phyloP scores from a whole-genome alignment of 2,888 invertebrate species.

The Meganola albula region DNA sequence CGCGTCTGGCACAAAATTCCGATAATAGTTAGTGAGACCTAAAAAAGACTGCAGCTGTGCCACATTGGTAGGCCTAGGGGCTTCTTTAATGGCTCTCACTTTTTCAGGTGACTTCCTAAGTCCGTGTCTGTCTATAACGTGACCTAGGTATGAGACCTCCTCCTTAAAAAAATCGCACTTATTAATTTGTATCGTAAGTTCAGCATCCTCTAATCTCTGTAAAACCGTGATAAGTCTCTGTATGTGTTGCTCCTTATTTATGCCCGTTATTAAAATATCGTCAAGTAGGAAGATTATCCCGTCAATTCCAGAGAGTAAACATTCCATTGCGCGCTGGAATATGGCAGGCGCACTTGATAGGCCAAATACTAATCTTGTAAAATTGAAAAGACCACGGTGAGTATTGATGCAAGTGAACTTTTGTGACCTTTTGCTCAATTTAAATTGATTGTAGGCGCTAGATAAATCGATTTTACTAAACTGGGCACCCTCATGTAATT shows the following conservation, averaged over 20 bases:
- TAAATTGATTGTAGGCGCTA: conserved; percentile 15
- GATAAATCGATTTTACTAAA: conserved; percentile 14
- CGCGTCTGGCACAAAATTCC: conserved; percentile 12
- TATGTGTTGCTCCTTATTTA: not conserved
- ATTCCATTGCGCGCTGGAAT: conserved; percentile 12
- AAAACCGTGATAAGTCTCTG: not conserved
- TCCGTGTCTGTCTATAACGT: conserved; percentile 12
- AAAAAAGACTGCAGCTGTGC: conserved; percentile 17
- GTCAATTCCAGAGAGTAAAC: conserved; percentile 4
- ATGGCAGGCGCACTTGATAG: conserved; percentile 8
- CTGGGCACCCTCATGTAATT: conserved; percentile 7
- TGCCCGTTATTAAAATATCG: conserved; percentile 7
- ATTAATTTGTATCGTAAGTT: conserved; percentile 8
- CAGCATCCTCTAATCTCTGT: conserved; percentile 5
- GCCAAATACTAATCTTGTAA: conserved; percentile 6
- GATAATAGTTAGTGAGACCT: too few species aligned
- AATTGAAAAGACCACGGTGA: conserved; percentile 13
- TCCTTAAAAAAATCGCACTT: conserved; percentile 18
- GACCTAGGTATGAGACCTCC: conserved; percentile 12
- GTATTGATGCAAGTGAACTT: conserved; percentile 12
- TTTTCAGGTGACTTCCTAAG: conserved; percentile 6
- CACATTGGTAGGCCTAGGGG: conserved; percentile 12
- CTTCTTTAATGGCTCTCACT: too few species aligned
- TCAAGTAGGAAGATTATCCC: conserved; percentile 9
- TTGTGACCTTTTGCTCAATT: conserved; percentile 9